These are phyloP conservation scores for Urocitellus parryii DNA, from an alignment of 2,113 vertebrate species.

Conservation along the genomic window DNA sequence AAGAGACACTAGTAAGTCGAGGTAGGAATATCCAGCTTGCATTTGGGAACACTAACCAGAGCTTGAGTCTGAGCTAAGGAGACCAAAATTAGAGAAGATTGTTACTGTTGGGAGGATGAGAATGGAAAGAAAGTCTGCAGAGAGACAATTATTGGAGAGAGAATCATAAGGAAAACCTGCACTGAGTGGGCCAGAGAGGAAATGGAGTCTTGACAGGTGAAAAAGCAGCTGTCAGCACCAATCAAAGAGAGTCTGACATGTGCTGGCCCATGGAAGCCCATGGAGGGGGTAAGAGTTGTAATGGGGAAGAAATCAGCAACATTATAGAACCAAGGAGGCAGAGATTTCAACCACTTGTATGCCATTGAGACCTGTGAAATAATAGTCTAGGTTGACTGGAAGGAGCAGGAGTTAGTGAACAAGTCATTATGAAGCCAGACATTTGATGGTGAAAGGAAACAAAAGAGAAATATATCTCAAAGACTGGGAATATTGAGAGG, in stretches of 20 bases:
- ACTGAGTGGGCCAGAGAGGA: not conserved
- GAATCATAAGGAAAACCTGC: not conserved
- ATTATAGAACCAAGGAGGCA: not conserved
- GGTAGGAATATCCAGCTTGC: not conserved
- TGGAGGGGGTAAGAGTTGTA: not conserved
- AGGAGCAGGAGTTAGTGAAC: not conserved
- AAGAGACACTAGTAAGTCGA: not conserved
- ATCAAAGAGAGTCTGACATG: slow-evolving; percentile 7
- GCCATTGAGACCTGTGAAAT: slow-evolving; percentile 9
- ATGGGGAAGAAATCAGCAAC: slow-evolving; percentile 10
- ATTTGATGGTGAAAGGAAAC: not conserved
- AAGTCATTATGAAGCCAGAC: slow-evolving; percentile 36
- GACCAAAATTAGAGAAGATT: not conserved
- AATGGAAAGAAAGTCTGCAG: not conserved
- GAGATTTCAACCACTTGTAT: not conserved
- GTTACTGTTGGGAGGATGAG: not conserved
- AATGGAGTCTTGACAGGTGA: not conserved
- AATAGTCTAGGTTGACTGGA: slow-evolving; percentile 7
- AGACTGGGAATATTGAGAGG: slow-evolving; percentile 20
- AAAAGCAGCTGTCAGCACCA: not conserved
- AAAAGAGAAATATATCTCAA: slow-evolving; percentile 28
- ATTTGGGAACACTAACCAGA: slow-evolving; percentile 7
- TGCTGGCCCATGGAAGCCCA: not conserved
- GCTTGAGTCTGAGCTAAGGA: not conserved
- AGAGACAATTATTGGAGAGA: not conserved